Evolutionary conservation across 2,113 vertebrate genomes (phyloP), one percentile per base, ranked within the genome.

Genomic region (Chelonoidis abingdonii): DNA sequence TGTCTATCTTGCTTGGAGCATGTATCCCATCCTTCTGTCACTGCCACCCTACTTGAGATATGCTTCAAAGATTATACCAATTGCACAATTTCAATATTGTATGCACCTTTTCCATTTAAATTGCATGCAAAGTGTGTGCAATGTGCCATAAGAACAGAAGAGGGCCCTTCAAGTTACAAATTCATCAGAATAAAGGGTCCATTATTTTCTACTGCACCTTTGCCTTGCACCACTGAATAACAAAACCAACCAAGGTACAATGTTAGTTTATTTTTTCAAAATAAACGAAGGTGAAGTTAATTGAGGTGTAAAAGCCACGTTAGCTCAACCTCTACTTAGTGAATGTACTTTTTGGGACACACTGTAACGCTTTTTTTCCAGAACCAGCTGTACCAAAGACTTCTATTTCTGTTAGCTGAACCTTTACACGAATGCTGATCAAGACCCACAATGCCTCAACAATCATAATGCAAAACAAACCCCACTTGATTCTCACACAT

Each of bases 221-320:
- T 94, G 91, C 87, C 86, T 94, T 96, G 41, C 38, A 52, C 31
- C 94, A 96, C 84, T 87, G 93, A 96, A 62, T 86, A 93, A 95
- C 86, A 97, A 94, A 90, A 79, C 38, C 72, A 94, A 97, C 86
- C 92, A 95, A 98, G 92, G 92, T 88, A 75, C 92, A 87, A 54
- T 31, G 57, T 96, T 97, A 95, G 91, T 84, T 88, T 97, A 95
- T 84, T 96, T 97, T 96, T 97, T 94, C 89, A 92, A 89, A 96
- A 92, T 69, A 95, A 83, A 93, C 12, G 90, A 92, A 98, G 94
- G 72, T 84, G 88, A 87, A 89, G 12, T 89, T 56, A 92, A 97
- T 88, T 54, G n/a, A 41, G 89, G 53, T 93, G 80, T 38, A 91
- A 85, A 92, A 91, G 31, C 47, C 90, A 94, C 47, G 57, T 87